Evolutionary conservation across 2,888 invertebrate genomes (phyloP).

Genomic region (Clistopyga incitator): DNA sequence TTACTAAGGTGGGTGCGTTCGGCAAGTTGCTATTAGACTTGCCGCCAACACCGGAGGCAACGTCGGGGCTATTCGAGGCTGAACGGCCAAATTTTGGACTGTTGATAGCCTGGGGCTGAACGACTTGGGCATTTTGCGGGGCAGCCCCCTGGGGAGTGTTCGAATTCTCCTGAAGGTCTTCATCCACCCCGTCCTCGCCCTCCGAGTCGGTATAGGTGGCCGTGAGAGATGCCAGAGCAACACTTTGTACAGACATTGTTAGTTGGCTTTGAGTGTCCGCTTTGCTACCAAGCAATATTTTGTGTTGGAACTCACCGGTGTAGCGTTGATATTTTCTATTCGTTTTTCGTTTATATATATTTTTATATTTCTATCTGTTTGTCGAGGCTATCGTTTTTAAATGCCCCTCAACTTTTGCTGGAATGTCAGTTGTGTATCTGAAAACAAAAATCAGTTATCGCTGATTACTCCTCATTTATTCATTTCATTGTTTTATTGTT

Average conservation of each 20-base stretch:
- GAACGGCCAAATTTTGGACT: conserved; percentile 81
- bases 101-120: conserved; percentile 77
- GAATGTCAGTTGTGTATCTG: conserved; percentile 50
- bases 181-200: conserved; percentile 92
- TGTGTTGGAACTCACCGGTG: conserved; percentile 83
- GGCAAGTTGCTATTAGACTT: conserved; percentile 77
- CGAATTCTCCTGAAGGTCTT: conserved; percentile 86
- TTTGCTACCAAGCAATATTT: conserved; percentile 83
- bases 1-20: conserved; percentile 80
- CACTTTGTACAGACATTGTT: conserved; percentile 84
- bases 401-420: conserved; percentile 28
- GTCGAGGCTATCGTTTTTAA: conserved; percentile 10
- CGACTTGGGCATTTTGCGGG: conserved; percentile 79
- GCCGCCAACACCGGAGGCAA: conserved; percentile 74
- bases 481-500: no score
- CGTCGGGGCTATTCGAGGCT: conserved; percentile 80
- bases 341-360: conserved; percentile 15
- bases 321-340: conserved; percentile 59
- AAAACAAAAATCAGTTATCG: conserved; percentile 16
- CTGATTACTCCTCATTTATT: no score
- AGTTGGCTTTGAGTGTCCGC: conserved; percentile 83
- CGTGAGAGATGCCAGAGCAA: conserved; percentile 93
- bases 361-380: neutral
- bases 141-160: conserved; percentile 80
- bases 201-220: conserved; percentile 97